Evolutionary conservation across 2,888 invertebrate species (phyloP), one percentile per base, ranked within the genome.

Genomic region (Drosophila parthenogenetica): DNA sequence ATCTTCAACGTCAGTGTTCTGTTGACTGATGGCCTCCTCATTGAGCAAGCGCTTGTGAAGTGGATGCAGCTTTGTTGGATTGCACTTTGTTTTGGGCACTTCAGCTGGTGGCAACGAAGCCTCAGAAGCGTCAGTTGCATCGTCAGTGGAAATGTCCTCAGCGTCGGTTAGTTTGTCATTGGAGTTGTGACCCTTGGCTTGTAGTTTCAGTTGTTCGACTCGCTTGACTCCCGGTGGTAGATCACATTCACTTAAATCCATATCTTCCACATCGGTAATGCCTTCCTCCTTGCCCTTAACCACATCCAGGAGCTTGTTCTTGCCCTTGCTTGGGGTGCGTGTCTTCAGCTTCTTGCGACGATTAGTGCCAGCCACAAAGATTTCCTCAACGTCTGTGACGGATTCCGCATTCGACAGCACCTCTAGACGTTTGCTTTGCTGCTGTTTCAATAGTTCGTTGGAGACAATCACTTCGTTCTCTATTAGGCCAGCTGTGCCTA

Each of bases 301-400:
- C 1, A 87, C 73, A 2, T 90, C 90, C 7, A 91, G 79, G 16
- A 84, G 50, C 61, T 90, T 89, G 19, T 83, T 80, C 55, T 91
- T 92, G n/a, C 79, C 80, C 69, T 90, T 91, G 72, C 86, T 90
- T 2, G 79, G 71, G 16, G 82, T 82, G 60, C 91, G 90, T 5
- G 88, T 85, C 80, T 91, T 90, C 3, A 86, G 58, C 69, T 91
- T 92, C 76, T 91, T 92, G 54, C 91, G 90, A 8, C 90, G 86
- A 43, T 89, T 90, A 11, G 89, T 90, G 7, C 90, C 90, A 3
- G 87, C 82, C 25, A 91, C 79, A 66, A 90, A 91, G 57, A 93
- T 89, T 69, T 93, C 93, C 80, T 94, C 93, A 2, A 92, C 92
- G 74, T 93, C 93, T 5, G 93, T 93, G 2, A 92, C 80, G 13